phyloP scores from a whole-genome alignment of 2,888 invertebrate species.

The Heteropelma amictum region DNA sequence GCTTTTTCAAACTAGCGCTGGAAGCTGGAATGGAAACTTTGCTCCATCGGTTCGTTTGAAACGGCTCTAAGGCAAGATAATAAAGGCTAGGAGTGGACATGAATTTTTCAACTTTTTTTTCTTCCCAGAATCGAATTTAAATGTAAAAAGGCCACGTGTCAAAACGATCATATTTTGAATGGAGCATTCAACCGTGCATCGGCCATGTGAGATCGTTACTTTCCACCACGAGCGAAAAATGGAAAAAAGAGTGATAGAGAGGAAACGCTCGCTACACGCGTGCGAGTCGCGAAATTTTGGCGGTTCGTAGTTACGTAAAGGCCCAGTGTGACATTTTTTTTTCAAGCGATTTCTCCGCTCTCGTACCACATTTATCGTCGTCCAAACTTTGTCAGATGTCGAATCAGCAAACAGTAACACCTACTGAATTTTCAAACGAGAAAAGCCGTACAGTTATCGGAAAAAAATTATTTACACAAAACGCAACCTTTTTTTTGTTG shows the following conservation, averaged over 20 bases:
- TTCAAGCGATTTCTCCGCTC: conserved; percentile 43
- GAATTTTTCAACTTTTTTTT: conserved; percentile 16
- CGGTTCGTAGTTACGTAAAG: conserved; percentile 43
- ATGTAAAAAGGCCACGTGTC: conserved; percentile 6
- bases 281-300: conserved; percentile 23
- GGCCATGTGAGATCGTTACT: conserved; percentile 6
- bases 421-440: too few relatives aligned
- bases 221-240: conserved; percentile 9
- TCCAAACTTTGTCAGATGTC: conserved; percentile 7
- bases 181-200: neutral
- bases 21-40: neutral
- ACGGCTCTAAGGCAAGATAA: neutral
- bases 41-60: neutral
- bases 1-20: neutral
- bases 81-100: neutral
- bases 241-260: neutral
- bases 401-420: too few relatives aligned
- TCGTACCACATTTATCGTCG: conserved; percentile 18
- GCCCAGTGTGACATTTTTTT: conserved; percentile 7
- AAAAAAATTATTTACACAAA: neutral
- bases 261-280: neutral
- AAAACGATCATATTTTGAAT: neutral
- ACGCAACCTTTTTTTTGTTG: neutral
- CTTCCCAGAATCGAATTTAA: conserved; percentile 26
- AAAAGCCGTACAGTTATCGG: neutral